Percentiles rank a stretch among this genome's conserved stretches.
Conservation (phyloP, 2,888 invertebrate genomes). For the Dasypogon diadema region DNA sequence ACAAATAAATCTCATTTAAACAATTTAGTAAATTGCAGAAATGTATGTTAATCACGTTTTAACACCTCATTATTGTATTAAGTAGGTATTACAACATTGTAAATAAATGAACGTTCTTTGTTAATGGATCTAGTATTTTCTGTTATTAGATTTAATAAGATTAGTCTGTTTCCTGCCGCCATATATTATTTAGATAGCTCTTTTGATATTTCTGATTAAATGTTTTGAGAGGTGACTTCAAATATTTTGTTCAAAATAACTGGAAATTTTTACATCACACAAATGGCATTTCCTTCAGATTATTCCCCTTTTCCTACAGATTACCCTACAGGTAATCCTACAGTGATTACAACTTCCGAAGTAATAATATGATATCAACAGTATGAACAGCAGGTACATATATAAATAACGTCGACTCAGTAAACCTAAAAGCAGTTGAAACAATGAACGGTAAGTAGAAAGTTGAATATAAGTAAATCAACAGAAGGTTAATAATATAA, state of each 20-base stretch:
- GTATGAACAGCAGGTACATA: not conserved
- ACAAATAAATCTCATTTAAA: too few species aligned
- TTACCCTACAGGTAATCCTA: not conserved
- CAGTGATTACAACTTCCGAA: not conserved
- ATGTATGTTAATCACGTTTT: too few species aligned
- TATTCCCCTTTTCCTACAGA: conserved; percentile 3
- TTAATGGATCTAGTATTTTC: too few species aligned
- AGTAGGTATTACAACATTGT: too few species aligned
- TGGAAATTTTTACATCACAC: conserved; percentile 19
- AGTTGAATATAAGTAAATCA: not conserved
- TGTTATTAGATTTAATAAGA: too few species aligned
- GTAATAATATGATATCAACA: not conserved
- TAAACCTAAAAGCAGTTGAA: not conserved
- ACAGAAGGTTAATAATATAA: not conserved
- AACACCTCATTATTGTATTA: too few species aligned
- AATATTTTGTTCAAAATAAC: conserved; percentile 1
- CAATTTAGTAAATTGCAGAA: too few species aligned
- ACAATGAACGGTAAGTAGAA: not conserved
- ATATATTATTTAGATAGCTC: too few species aligned
- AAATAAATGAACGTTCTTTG: too few species aligned
- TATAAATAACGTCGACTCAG: not conserved
- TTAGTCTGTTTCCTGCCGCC: not conserved
- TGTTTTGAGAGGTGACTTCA: conserved; percentile 8
- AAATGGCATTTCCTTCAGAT: too few species aligned
- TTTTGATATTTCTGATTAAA: not conserved